Evolutionary conservation across 2,888 invertebrate species (phyloP).

Genomic region (Watsonalla binaria): DNA sequence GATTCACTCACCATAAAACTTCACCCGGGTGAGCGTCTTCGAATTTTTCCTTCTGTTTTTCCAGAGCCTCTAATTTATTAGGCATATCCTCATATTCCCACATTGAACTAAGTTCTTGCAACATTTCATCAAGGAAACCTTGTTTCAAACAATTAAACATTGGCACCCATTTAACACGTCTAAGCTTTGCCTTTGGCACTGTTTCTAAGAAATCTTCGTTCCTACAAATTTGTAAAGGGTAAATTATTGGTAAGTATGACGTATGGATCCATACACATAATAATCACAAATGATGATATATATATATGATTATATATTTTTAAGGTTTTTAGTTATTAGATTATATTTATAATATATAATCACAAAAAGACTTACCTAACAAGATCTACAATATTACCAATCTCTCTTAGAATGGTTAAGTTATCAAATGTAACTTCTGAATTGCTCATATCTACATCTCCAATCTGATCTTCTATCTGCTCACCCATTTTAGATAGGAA

Average conservation of each 20-base stretch:
- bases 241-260: not conserved
- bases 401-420: slow-evolving; percentile 61
- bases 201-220: slow-evolving; percentile 68
- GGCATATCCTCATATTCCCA: slow-evolving; percentile 70
- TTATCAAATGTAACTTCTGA: slow-evolving; percentile 58
- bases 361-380: slow-evolving; percentile 43
- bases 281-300: not conserved
- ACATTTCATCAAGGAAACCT: slow-evolving; percentile 59
- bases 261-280: not conserved
- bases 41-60: slow-evolving; percentile 64
- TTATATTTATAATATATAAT: no score
- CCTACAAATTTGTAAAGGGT: slow-evolving; percentile 30
- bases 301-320: no score
- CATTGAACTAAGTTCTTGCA: slow-evolving; percentile 61
- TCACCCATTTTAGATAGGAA: slow-evolving; percentile 38
- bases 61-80: slow-evolving; percentile 53
- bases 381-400: slow-evolving; percentile 60
- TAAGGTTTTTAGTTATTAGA: no score
- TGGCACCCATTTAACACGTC: slow-evolving; percentile 65
- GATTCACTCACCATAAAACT: slow-evolving; percentile 39
- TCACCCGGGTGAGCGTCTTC: slow-evolving; percentile 38
- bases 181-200: slow-evolving; percentile 61
- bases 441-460: slow-evolving; percentile 43
- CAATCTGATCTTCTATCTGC: slow-evolving; percentile 34
- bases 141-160: slow-evolving; percentile 67